These are phyloP conservation scores for Poeciliopsis presidionis DNA, from an alignment of 2,797 vertebrate species.

Conservation along the genomic window DNA sequence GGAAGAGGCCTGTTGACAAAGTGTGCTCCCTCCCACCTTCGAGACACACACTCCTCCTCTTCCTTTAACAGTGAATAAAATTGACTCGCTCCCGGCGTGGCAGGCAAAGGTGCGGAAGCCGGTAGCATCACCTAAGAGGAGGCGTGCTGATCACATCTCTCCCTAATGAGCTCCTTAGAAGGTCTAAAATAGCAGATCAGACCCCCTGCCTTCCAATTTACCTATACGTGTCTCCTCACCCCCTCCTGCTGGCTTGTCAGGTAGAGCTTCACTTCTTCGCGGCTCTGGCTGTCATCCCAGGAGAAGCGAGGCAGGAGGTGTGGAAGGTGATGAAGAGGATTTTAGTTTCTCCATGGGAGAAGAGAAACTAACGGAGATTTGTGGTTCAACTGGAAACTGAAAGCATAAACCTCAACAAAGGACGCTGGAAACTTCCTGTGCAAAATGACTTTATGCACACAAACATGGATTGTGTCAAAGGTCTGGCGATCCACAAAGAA, in stretches of 20 bases:
- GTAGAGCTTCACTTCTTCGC: conserved; percentile 83
- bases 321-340: background rate
- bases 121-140: conserved; percentile 73
- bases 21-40: conserved; percentile 60
- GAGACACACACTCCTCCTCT: conserved; percentile 45
- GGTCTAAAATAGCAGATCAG: conserved; percentile 79
- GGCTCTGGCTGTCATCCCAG: conserved; percentile 60
- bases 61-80: conserved; percentile 81
- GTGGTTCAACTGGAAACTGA: background rate
- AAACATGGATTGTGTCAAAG: background rate
- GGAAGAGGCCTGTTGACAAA: conserved; percentile 46
- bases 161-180: conserved; percentile 89
- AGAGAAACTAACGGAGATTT: background rate
- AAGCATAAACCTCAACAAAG: background rate
- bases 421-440: background rate
- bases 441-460: background rate
- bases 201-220: conserved; percentile 23
- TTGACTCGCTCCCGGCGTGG: conserved; percentile 68
- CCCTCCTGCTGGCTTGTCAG: conserved; percentile 73
- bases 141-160: conserved; percentile 84
- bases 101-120: conserved; percentile 65
- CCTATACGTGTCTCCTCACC: conserved; percentile 35
- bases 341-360: background rate
- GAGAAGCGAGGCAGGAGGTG: conserved; percentile 24
- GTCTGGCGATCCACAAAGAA: background rate